Evolutionary conservation across 1,140 invertebrate species (phyloP), one percentile per base, ranked within the genome.

Genomic region (Drosophila sulfurigaster): DNA sequence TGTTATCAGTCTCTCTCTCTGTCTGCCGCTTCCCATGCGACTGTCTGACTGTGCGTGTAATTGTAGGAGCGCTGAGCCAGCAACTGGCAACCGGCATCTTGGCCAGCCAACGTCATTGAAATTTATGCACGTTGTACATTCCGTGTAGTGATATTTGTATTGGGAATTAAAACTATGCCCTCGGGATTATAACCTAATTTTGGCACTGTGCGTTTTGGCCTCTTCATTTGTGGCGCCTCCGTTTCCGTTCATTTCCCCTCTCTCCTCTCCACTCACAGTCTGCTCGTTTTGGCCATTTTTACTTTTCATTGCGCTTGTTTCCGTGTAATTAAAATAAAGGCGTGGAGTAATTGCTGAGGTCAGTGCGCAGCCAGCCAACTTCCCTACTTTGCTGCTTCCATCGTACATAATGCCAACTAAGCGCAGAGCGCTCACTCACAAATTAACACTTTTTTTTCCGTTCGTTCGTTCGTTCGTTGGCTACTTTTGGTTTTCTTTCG

Each of bases 161-260:
- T 89, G 85, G 85, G 85, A 89, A 89, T 89, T 89, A 89, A 89
- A 89, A 89, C 85, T 89, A 89, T 89, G 81, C 85, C 85, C 85
- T 51, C 78, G 85, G 85, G 85, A 89, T 77, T 89, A 90, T 89
- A 89, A 85, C 85, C 85, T 81, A 89, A 89, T 89, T 89, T 85
- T 81, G 77, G 74, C 68, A 59, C 30, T 79, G 49, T 72, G 74
- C 74, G 68, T 52, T 74, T 70, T 65, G 43, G 57, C 54, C 48
- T 57, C 51, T 69, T 54, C 64, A 70, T 54, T 60, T 80, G 45
- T 30, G 30, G 8, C 64, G 30, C 43, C 13, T 15, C 13, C 52
- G 3, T 38, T 11, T 41, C 30, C n/a, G n/a, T n/a, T n/a, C n/a
- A n/a, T n/a, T n/a, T n/a, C n/a, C n/a, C n/a, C n/a, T n/a, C 41